A percentile compares a stretch with the other conserved stretches of the same genome.
Evolutionary conservation across 2,113 vertebrate species (phyloP).

Genomic region (Poicephalus meyeri): DNA sequence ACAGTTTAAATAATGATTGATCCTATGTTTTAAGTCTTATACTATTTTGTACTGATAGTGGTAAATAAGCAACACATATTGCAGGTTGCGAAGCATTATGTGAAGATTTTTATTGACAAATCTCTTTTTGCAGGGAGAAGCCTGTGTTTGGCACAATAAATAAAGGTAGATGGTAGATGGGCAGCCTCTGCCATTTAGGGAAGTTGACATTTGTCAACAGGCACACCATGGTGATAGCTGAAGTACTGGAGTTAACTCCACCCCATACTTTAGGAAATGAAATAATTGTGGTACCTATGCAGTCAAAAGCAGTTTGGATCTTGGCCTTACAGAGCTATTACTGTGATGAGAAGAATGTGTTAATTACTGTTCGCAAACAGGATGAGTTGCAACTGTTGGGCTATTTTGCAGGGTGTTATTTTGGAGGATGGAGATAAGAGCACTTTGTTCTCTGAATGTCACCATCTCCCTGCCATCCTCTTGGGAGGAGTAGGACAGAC

Average conservation of each 20-base stretch:
- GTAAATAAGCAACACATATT: slow-evolving; percentile 22
- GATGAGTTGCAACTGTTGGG: neutral
- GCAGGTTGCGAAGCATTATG: neutral
- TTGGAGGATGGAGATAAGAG: neutral
- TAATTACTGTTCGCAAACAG: neutral
- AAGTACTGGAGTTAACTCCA: neutral
- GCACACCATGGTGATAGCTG: neutral
- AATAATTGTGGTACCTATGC: slow-evolving; percentile 3
- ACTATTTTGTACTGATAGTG: neutral
- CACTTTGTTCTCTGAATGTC: neutral
- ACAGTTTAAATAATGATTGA: slow-evolving; percentile 49
- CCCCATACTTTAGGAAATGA: slow-evolving; percentile 12
- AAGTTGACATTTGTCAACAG: slow-evolving; percentile 29
- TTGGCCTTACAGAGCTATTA: slow-evolving; percentile 1
- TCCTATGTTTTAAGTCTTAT: neutral
- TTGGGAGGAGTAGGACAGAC: neutral
- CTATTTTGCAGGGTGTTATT: neutral
- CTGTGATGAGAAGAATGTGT: slow-evolving; percentile 9
- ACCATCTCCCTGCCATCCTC: neutral
- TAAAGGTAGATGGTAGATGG: neutral
- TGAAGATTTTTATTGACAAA: slow-evolving; percentile 6
- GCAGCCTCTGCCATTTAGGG: neutral
- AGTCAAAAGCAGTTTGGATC: slow-evolving; percentile 7
- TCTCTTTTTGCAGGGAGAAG: slow-evolving; percentile 43
- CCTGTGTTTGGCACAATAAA: slow-evolving; percentile 27